Evolutionary conservation across 1,140 invertebrate genomes (phyloP).

Genomic region (Heliconius nattereri): DNA sequence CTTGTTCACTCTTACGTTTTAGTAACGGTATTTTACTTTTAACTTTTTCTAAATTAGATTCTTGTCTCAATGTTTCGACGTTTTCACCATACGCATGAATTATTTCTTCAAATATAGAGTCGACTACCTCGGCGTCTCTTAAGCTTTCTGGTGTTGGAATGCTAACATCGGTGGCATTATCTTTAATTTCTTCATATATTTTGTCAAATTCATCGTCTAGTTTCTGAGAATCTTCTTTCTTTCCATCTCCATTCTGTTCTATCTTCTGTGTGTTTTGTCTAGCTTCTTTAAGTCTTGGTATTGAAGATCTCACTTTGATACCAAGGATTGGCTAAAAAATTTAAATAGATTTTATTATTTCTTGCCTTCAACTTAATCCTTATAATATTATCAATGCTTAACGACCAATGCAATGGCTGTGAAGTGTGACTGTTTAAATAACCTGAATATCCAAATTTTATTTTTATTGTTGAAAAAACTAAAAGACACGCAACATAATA

Average conservation of each 20-base stretch:
- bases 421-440: too few species aligned
- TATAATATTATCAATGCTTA: too few species aligned
- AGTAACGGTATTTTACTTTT: constrained; percentile 64
- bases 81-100: constrained; percentile 68
- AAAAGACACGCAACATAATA: too few species aligned
- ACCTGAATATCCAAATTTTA: too few species aligned
- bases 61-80: constrained; percentile 25
- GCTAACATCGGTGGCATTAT: constrained; percentile 19
- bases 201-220: constrained; percentile 71
- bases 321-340: constrained; percentile 28
- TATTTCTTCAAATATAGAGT: constrained; percentile 66
- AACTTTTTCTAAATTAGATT: constrained; percentile 47
- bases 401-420: too few species aligned
- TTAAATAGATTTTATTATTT: background rate
- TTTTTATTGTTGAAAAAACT: too few species aligned
- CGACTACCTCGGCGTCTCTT: constrained; percentile 54
- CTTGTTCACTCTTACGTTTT: constrained; percentile 57
- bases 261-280: constrained; percentile 27
- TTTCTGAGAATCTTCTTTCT: constrained; percentile 27
- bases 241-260: constrained; percentile 15
- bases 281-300: constrained; percentile 55
- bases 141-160: constrained; percentile 36
- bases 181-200: constrained; percentile 63
- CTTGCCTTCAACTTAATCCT: too few species aligned
- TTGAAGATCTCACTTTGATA: constrained; percentile 48